These are phyloP conservation scores for Ephialtes manifestator DNA, from an alignment of 2,888 invertebrate genomes.

Conservation along the genomic window DNA sequence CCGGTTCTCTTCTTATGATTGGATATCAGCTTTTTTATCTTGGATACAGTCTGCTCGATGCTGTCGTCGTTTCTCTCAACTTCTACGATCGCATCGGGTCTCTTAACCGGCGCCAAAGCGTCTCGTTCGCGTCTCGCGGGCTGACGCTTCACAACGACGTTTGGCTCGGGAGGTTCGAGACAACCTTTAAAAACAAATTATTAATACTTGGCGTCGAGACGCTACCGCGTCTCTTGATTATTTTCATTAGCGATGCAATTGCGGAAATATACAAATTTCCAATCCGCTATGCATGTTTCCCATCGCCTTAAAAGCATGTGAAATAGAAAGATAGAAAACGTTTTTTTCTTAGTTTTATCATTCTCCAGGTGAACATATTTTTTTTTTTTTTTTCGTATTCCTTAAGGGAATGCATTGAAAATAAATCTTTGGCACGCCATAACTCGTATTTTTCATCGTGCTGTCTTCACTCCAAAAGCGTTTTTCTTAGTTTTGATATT, in stretches of 20 bases:
- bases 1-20: constrained; percentile 85
- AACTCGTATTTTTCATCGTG: too few relatives aligned
- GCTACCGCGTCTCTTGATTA: too few relatives aligned
- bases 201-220: too few relatives aligned
- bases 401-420: too few relatives aligned
- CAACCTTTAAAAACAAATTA: constrained; percentile 71
- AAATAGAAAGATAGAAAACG: too few relatives aligned
- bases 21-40: constrained; percentile 86
- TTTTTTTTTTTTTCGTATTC: too few relatives aligned
- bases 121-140: constrained; percentile 73
- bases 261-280: not conserved
- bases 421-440: too few relatives aligned
- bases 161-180: constrained; percentile 72
- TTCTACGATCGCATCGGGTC: constrained; percentile 87
- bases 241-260: not conserved
- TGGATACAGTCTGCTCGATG: constrained; percentile 87
- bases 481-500: too few relatives aligned
- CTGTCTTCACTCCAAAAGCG: too few relatives aligned
- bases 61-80: constrained; percentile 87
- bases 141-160: constrained; percentile 67
- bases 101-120: constrained; percentile 85
- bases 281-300: not conserved
- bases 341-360: too few relatives aligned
- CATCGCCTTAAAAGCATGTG: not conserved
- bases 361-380: too few relatives aligned